Evolutionary conservation across 2,888 invertebrate genomes (phyloP), one percentile per base, ranked within the genome.

Genomic region (Drosophila fulvimacula): DNA sequence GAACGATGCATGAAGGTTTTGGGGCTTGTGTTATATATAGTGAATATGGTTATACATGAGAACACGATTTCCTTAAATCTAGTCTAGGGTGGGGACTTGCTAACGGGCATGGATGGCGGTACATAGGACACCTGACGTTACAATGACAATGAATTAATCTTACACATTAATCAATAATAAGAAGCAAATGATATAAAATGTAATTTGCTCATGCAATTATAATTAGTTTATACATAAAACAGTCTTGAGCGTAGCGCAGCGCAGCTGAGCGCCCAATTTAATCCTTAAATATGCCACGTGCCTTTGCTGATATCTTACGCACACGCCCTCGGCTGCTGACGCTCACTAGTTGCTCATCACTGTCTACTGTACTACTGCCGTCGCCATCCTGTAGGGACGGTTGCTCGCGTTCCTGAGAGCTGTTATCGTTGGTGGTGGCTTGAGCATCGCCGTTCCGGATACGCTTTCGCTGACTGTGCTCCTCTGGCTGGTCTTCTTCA

Each of bases 261-360:
- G 56, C 68, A 58, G 63, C 60, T 70, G 49, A 42, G 61, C 59
- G 62, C 77, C 70, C 81, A 66, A 62, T 59, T 89, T 90, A 93
- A 81, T 93, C 93, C 79, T 92, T 92, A 76, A 93, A 92, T 82
- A 95, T 94, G 55, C 96, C 96, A 57, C 96, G 94, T 69, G 96
- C 97, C 90, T 96, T 95, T 63, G 96, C 95, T 30, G 97, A 97
- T 82, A 97, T 94, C 92, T 96, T 96, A 58, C 98, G 94, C 62
- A 98, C 95, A 44, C 98, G 94, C 3, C 98, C 98, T 58, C 98
- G 94, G 83, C 97, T 97, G 90, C 96, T 96, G 36, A 96, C 94
- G 81, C 94, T 95, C 51, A 94, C 92, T 68, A 92, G 79, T 60
- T 91, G 91, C 49, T 90, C 91, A 49, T 90, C 89, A 58, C 90